Base-by-base conservation (phyloP, 2,113 vertebrate genomes). In the Arenaria interpres region DNA sequence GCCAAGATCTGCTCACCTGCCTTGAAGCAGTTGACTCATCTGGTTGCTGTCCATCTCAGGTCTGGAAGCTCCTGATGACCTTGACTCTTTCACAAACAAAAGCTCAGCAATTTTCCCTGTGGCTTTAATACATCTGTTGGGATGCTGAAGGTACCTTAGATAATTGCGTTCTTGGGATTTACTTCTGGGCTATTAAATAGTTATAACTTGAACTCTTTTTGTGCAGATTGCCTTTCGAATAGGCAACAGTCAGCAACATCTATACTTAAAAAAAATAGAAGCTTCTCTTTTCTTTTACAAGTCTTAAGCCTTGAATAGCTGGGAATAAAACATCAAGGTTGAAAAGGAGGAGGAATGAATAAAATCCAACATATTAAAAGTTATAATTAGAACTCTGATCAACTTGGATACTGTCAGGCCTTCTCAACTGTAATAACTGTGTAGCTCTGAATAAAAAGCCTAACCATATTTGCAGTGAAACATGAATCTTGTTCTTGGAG, bases 341-440 rank as follows among this genome's bases (percentile, higher is more conserved):
- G 89, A 76, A 95, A 97, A 95, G 95, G 77, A 96, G 94, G 87
- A 97, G 95, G 84, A 92, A 95, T 96, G 87, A 97, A 97, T 97
- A 96, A 95, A 95, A 94, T 83, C 33, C 78, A 94, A 50, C 45
- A 88, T 96, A 85, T 96, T 93, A 96, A 79, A 93, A 69, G 67
- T 92, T 96, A 95, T 97, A 95, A 96, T 97, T 96, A 97, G 95
- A 94, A 74, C 77, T 54, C 66, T 37, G 89, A 96, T 95, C 63
- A 89, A 79, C 75, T 97, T 89, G 22, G 81, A 56, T 92, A 83
- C 67, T 95, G 84, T 95, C 91, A 95, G 80, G 84, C 76, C 81
- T 95, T 85, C 71, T 95, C 5, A 28, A 51, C 81, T 69, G 62
- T 91, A 95, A 92, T 92, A 91, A 91, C 62, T 66, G 74, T 9